Evolutionary conservation across 2,888 invertebrate genomes (phyloP).

Genomic region (Crematogaster levior): DNA sequence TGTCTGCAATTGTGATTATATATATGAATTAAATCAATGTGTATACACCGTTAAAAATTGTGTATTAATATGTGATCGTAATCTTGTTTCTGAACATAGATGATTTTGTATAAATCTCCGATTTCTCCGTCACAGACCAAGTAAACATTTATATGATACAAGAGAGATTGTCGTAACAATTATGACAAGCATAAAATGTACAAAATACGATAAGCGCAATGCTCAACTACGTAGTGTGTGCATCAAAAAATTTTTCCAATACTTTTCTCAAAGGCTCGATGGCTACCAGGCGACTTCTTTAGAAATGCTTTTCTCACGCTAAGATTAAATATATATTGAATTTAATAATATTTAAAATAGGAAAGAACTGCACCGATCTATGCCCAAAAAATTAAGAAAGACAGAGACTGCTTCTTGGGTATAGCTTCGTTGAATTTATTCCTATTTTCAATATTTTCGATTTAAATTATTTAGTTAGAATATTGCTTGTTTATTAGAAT

Average conservation of each 20-base stretch:
- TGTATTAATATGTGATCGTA: conserved; percentile 13
- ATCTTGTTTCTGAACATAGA: conserved; percentile 7
- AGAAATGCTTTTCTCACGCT: conserved; percentile 62
- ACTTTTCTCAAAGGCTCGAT: conserved; percentile 61
- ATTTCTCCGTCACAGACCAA: conserved; percentile 39
- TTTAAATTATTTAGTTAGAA: conserved; percentile 77
- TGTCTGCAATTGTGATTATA: conserved; percentile 5
- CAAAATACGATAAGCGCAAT: conserved; percentile 51
- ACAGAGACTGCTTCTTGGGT: conserved; percentile 42
- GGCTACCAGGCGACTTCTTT: conserved; percentile 69
- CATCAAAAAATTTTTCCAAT: conserved; percentile 28
- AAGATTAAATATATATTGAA: conserved; percentile 66
- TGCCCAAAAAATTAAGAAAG: conserved; percentile 21
- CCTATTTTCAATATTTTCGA: conserved; percentile 68
- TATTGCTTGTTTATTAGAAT: conserved; percentile 75
- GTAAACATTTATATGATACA: conserved; percentile 20
- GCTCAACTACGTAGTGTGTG: conserved; percentile 25
- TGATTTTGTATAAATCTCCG: conserved; percentile 20
- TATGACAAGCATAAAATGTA: conserved; percentile 36
- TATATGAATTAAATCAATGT: conserved; percentile 15
- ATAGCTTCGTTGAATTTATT: conserved; percentile 55
- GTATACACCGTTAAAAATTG: conserved; percentile 8
- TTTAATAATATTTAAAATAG: conserved; percentile 67
- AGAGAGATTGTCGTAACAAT: conserved; percentile 21
- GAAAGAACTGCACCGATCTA: conserved; percentile 55